phyloP scores from a whole-genome alignment of 2,113 vertebrate species.

The Nyctereutes procyonoides region DNA sequence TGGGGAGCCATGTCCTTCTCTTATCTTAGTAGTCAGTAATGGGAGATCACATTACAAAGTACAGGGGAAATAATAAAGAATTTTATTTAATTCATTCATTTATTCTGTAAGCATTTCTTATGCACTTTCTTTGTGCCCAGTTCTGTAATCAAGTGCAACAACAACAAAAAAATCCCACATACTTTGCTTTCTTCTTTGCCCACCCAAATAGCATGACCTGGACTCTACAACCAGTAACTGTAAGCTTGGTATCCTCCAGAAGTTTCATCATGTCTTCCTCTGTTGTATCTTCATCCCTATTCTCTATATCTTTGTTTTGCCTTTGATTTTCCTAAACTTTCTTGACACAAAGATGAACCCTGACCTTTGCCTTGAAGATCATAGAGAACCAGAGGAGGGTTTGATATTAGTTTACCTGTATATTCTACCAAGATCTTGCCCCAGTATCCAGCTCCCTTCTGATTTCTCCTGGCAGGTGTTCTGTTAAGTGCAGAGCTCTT shows the following conservation, averaged over 20 bases:
- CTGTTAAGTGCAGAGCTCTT: not conserved
- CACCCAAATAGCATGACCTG: not conserved
- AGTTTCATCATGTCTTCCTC: not conserved
- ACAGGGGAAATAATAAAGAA: not conserved
- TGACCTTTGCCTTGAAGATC: not conserved
- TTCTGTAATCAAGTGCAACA: not conserved
- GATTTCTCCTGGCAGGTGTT: not conserved
- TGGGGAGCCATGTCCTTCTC: not conserved
- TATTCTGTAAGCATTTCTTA: conserved; percentile 10
- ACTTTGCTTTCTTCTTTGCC: not conserved
- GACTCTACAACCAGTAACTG: not conserved
- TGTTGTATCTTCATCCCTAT: not conserved
- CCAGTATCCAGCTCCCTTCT: not conserved
- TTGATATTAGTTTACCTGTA: not conserved
- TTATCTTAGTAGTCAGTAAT: not conserved
- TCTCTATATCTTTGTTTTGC: not conserved
- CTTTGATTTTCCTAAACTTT: conserved; percentile 35
- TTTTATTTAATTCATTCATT: not conserved
- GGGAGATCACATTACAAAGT: not conserved
- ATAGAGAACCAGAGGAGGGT: not conserved
- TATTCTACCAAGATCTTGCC: not conserved
- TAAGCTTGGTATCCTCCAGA: not conserved
- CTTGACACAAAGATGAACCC: not conserved
- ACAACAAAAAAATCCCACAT: not conserved
- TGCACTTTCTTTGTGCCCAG: not conserved